phyloP scores from a whole-genome alignment of 2,797 vertebrate genomes.

The Lateolabrax maculatus region DNA sequence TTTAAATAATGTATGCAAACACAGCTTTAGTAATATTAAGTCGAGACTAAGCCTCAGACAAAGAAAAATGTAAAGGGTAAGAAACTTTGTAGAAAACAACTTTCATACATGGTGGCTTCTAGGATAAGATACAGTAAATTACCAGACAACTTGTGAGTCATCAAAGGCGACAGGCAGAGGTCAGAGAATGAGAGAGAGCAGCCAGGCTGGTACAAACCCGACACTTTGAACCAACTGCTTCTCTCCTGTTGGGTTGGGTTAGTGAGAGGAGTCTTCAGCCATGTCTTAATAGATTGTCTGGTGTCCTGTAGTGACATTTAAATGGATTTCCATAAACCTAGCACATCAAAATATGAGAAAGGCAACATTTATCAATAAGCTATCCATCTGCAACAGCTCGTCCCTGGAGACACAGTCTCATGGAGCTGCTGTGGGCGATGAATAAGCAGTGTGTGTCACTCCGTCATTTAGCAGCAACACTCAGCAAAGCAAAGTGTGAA shows the following conservation, averaged over 20 bases:
- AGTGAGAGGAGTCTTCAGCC: conserved; percentile 10
- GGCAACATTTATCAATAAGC: conserved; percentile 60
- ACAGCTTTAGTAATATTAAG: neutral
- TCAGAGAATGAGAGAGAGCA: neutral
- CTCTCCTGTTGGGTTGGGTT: neutral
- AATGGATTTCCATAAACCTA: conserved; percentile 62
- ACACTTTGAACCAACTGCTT: conserved; percentile 19
- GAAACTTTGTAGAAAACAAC: neutral
- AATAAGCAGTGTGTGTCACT: conserved; percentile 29
- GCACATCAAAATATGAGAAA: conserved; percentile 49
- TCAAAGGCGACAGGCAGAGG: conserved; percentile 5
- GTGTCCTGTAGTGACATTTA: conserved; percentile 49
- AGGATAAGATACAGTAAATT: neutral
- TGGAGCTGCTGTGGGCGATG: conserved; percentile 47
- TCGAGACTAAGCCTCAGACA: neutral
- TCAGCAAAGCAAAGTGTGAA: conserved; percentile 17
- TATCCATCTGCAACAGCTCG: conserved; percentile 44
- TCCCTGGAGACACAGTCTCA: conserved; percentile 31
- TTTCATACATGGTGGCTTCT: neutral
- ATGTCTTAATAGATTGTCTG: conserved; percentile 47
- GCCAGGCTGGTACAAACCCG: neutral
- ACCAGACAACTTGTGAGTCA: neutral
- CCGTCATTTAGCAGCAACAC: conserved; percentile 32
- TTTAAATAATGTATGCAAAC: neutral
- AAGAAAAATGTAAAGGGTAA: neutral